Conservation (phyloP, 2,888 invertebrate genomes). For the Seira sanloemensis region DNA sequence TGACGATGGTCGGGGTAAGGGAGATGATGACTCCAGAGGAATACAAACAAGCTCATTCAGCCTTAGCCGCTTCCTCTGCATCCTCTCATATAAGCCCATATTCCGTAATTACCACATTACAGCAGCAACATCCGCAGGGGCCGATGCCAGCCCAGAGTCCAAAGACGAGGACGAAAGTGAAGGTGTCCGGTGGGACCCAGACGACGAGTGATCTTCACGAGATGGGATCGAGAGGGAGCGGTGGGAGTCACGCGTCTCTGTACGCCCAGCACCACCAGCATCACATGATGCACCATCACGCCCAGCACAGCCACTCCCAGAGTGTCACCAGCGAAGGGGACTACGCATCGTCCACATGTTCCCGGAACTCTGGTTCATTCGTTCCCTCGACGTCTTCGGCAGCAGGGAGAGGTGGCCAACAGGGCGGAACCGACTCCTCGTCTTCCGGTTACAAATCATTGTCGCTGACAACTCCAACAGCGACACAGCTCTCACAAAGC, state of each 20-base stretch:
- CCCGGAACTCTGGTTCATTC: conserved; percentile 70
- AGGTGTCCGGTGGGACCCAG: conserved; percentile 93
- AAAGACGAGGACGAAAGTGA: conserved; percentile 78
- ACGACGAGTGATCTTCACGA: conserved; percentile 80
- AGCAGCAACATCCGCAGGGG: conserved; percentile 13
- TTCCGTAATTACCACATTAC: conserved; percentile 55
- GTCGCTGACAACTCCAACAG: conserved; percentile 89
- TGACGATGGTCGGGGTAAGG: conserved; percentile 54
- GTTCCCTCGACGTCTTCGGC: conserved; percentile 65
- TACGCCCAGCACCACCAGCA: conserved; percentile 24
- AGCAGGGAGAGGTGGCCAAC: conserved; percentile 41
- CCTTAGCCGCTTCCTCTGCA: conserved; percentile 58
- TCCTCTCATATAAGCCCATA: conserved; percentile 59
- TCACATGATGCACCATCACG: conserved; percentile 45
- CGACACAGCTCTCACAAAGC: conserved; percentile 90
- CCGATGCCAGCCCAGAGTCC: conserved; percentile 59
- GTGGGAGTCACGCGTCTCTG: conserved; percentile 17
- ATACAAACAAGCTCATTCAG: conserved; percentile 69
- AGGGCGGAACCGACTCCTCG: conserved; percentile 39
- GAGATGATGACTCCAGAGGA: conserved; percentile 71
- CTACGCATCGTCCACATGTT: conserved; percentile 64
- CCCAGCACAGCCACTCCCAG: conserved; percentile 62
- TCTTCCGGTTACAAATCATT: conserved; percentile 87
- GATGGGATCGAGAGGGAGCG: conserved; percentile 52
- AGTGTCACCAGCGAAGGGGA: conserved; percentile 74